phyloP scores from a whole-genome alignment of 2,888 invertebrate genomes.

The Andrena dorsata region DNA sequence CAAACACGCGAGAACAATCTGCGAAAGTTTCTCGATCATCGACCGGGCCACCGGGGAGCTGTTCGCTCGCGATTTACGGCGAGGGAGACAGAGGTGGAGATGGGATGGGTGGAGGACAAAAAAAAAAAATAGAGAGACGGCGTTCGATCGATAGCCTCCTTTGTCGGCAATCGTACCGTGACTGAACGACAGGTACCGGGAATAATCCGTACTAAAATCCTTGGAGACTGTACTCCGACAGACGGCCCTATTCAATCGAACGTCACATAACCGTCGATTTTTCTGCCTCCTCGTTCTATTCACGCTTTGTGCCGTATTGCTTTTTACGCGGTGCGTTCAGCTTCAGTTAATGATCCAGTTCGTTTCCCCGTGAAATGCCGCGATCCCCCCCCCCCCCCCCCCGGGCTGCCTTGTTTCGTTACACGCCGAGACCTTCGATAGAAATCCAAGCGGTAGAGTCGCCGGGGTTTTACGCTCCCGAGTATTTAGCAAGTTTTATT shows the following conservation, averaged over 20 bases:
- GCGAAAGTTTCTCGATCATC: conserved; percentile 81
- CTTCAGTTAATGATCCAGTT: conserved; percentile 49
- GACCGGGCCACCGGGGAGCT: conserved; percentile 76
- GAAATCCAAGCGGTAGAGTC: too few species aligned
- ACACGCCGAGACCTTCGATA: too few species aligned
- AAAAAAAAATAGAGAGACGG: conserved; percentile 45
- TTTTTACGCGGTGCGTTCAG: conserved; percentile 38
- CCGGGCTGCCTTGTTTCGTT: too few species aligned
- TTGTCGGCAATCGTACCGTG: conserved; percentile 63
- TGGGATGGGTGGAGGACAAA: not conserved
- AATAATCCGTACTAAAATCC: conserved; percentile 72
- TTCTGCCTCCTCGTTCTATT: conserved; percentile 51
- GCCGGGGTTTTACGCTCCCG: too few species aligned
- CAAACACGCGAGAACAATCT: conserved; percentile 76
- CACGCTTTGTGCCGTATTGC: conserved; percentile 46
- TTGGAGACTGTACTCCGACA: conserved; percentile 63
- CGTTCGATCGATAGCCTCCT: conserved; percentile 66
- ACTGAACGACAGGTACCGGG: conserved; percentile 60
- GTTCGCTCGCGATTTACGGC: conserved; percentile 77
- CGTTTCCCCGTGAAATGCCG: conserved; percentile 18
- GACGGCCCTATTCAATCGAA: conserved; percentile 64
- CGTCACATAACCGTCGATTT: conserved; percentile 68
- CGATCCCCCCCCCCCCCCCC: conserved; percentile 32
- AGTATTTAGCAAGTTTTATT: too few species aligned
- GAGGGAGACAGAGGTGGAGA: conserved; percentile 1